Evolutionary conservation across 1,140 invertebrate species (phyloP).

Genomic region (Eubasilissa regina): DNA sequence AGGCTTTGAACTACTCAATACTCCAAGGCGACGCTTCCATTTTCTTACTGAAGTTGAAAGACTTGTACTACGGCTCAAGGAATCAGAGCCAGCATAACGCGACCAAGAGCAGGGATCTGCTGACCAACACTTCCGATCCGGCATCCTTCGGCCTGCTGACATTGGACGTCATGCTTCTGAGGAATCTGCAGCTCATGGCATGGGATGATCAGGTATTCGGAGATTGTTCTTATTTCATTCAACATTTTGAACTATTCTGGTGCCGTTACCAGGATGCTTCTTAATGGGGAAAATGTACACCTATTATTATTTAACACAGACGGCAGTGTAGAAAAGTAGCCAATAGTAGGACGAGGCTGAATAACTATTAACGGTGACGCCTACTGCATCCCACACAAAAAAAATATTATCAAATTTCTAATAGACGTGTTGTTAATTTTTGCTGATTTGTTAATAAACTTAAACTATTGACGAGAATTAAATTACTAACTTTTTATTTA

Average conservation of each 20-base stretch:
- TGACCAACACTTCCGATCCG: constrained; percentile 70
- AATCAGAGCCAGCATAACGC: constrained; percentile 62
- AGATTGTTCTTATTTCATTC: too few relatives aligned
- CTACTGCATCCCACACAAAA: too few relatives aligned
- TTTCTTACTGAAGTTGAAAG: constrained; percentile 68
- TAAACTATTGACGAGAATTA: too few relatives aligned
- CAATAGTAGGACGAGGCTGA: neutral
- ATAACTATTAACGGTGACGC: neutral
- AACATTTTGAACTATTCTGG: too few relatives aligned
- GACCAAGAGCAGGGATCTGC: constrained; percentile 62
- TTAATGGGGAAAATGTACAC: too few relatives aligned
- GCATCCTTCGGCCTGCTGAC: constrained; percentile 74
- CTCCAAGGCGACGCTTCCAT: constrained; percentile 68
- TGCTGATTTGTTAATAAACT: too few relatives aligned
- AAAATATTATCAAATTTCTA: too few relatives aligned
- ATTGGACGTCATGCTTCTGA: constrained; percentile 74
- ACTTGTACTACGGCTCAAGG: constrained; percentile 70
- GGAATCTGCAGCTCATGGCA: constrained; percentile 75
- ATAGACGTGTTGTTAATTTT: too few relatives aligned
- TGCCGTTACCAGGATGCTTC: too few relatives aligned
- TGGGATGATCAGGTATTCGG: constrained; percentile 70
- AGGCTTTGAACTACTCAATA: constrained; percentile 68
- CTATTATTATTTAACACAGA: too few relatives aligned
- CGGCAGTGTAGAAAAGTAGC: too few relatives aligned
- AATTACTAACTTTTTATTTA: too few relatives aligned